Evolutionary conservation across 2,888 invertebrate genomes (phyloP), one percentile per base, ranked within the genome.

Genomic region (Hypena proboscidalis): DNA sequence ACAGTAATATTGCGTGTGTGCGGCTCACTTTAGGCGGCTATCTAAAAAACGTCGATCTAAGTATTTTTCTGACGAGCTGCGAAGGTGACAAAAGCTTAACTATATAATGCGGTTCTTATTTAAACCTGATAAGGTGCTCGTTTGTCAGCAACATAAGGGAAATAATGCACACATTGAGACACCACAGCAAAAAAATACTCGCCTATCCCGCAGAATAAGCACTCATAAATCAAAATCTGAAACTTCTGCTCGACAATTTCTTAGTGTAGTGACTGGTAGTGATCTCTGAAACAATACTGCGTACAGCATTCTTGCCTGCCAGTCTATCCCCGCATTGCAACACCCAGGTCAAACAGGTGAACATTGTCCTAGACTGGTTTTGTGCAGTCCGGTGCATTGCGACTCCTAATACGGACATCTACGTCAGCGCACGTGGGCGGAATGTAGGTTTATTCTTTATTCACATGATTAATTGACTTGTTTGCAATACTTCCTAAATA

Each of bases 341-440:
- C 58, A 29, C 54, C 51, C 57, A 63, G 60, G 64, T 67, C 58
- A 62, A 53, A 53, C 62, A 60, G 57, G 64, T 66, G 67, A 63
- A 54, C 55, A 60, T 50, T 67, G 60, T 67, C n/a, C n/a, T 66
- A 56, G 53, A 60, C 58, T 42, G 62, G 63, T 70, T 67, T 38
- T 36, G 44, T 59, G 46, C 46, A 46, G 19, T 38, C 52, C 38
- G 54, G 52, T 58, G 60, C 53, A 63, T 36, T 22, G 44, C 36
- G 33, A 39, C 31, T 20, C 51, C 57, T 23, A 43, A 45, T 64
- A 54, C 45, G 53, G 42, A 7, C 15, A 33, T 11, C 10, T 31
- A 35, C 21, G 27, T 21, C 11, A 40, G 13, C 2, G n/a, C 4
- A 10, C 26, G 65, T 62, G 32, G 65, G 65, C 19, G 33, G 47